These are phyloP conservation scores for Tapirus indicus DNA, from an alignment of 2,797 vertebrate genomes.

Conservation along the genomic window DNA sequence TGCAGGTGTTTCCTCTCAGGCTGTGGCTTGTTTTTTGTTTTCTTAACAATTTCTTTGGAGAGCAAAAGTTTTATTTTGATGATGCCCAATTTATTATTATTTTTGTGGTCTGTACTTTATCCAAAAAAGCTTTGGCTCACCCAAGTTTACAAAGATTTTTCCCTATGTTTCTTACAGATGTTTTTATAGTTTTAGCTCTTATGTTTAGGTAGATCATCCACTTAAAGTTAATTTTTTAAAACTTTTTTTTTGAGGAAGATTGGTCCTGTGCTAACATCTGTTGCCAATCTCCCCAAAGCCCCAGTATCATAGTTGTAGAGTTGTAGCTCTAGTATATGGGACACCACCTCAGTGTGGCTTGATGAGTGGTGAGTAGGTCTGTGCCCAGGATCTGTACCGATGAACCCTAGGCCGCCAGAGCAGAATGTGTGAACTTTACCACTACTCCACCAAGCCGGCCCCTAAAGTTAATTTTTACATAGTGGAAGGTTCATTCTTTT, in stretches of 20 bases:
- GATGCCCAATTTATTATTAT: not conserved
- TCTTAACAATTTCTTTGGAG: not conserved
- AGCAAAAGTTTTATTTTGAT: not conserved
- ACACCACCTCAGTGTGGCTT: no score
- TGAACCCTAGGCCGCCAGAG: no score
- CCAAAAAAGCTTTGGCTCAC: not conserved
- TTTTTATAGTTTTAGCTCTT: not conserved
- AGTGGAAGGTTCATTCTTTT: not conserved
- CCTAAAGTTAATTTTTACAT: not conserved
- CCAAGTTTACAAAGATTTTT: not conserved
- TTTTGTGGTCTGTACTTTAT: not conserved
- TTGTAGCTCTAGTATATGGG: no score
- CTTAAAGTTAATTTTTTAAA: not conserved
- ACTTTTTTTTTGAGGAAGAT: no score
- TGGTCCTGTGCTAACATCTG: no score
- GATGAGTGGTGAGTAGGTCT: no score
- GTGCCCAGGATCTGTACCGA: no score
- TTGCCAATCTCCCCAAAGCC: no score
- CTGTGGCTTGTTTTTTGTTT: slow-evolving; percentile 35
- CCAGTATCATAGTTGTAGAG: no score
- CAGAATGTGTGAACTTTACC: no score
- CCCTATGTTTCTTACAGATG: not conserved
- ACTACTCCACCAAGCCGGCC: no score
- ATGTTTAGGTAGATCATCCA: not conserved
- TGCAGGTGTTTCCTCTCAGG: slow-evolving; percentile 17